phyloP scores from a whole-genome alignment of 2,113 vertebrate species.

The Gavialis gangeticus region DNA sequence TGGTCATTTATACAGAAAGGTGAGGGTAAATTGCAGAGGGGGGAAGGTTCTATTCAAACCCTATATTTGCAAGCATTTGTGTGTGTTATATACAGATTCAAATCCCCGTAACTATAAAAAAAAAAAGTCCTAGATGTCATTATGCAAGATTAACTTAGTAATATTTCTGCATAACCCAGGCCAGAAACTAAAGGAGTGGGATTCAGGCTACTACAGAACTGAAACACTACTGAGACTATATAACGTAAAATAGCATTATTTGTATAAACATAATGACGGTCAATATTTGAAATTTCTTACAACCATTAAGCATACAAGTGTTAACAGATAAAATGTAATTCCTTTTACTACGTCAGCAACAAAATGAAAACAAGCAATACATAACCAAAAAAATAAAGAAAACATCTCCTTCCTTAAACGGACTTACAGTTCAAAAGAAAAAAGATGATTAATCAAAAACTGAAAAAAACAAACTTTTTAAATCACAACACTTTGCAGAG shows the following conservation, averaged over 20 bases:
- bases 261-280: background rate
- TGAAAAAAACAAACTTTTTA: background rate
- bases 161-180: background rate
- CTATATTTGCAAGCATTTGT: background rate
- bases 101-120: background rate
- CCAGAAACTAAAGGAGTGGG: background rate
- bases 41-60: background rate
- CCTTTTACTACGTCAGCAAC: background rate
- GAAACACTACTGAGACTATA: background rate
- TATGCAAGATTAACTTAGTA: background rate
- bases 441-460: background rate
- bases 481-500: background rate
- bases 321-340: background rate
- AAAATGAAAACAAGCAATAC: background rate
- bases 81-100: background rate
- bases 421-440: background rate
- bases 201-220: background rate
- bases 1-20: background rate
- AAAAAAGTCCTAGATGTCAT: background rate
- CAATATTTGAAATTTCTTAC: background rate
- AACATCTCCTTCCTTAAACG: background rate
- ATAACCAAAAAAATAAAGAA: background rate
- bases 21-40: background rate
- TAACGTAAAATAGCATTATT: background rate
- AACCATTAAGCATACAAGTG: background rate